A percentile compares a stretch with the other conserved stretches of the same genome.
These are phyloP conservation scores for Felis chaus DNA, from an alignment of 2,113 vertebrate genomes.

Conservation along the genomic window DNA sequence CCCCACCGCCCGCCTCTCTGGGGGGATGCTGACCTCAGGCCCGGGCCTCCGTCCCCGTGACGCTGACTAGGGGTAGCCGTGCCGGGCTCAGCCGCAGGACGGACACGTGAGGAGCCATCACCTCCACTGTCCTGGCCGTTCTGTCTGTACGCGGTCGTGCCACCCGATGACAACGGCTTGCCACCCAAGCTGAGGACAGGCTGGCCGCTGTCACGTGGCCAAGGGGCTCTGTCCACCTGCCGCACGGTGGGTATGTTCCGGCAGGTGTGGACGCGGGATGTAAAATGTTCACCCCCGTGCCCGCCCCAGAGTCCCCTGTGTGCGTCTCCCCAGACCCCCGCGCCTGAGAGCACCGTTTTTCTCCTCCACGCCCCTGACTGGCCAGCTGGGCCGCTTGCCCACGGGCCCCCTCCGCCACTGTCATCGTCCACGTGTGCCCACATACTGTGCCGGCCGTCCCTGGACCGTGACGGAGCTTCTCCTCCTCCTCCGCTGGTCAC, in stretches of 20 bases:
- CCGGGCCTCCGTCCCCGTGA: neutral
- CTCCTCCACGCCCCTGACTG: neutral
- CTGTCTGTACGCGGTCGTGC: neutral
- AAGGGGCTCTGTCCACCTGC: neutral
- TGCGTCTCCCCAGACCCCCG: too few species aligned
- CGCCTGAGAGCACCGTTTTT: neutral
- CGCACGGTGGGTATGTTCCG: neutral
- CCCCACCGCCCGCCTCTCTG: accelerated
- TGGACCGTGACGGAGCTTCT: neutral
- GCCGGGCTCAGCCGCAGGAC: neutral
- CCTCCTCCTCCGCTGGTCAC: neutral
- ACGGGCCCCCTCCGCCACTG: neutral
- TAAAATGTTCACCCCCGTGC: neutral
- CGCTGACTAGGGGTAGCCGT: neutral
- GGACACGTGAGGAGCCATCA: neutral
- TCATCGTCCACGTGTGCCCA: neutral
- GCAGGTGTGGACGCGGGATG: neutral
- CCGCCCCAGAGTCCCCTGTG: neutral
- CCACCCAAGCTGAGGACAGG: neutral
- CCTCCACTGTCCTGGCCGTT: neutral
- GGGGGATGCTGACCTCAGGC: neutral
- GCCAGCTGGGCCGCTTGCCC: neutral
- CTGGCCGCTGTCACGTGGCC: neutral
- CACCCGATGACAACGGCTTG: too few species aligned
- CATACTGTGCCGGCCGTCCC: neutral